Evolutionary conservation across 2,113 vertebrate species (phyloP).

Genomic region (Corapipo altera): DNA sequence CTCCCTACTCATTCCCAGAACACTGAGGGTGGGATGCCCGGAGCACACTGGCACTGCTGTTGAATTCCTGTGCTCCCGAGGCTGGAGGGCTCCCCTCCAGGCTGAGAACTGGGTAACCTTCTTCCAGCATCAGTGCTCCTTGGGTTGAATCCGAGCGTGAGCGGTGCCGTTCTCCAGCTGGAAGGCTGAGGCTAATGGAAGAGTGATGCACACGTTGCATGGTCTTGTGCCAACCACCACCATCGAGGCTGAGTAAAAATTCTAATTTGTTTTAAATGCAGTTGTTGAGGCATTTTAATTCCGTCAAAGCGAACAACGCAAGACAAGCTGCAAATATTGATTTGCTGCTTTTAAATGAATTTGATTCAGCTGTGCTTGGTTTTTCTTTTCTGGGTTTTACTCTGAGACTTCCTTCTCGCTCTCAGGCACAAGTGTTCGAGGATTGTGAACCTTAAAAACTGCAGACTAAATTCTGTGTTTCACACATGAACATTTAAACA

Average conservation of each 20-base stretch:
- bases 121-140: not conserved
- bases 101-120: not conserved
- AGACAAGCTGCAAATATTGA: not conserved
- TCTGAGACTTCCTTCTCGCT: not conserved
- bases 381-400: not conserved
- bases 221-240: not conserved
- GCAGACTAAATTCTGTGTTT: not conserved
- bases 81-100: not conserved
- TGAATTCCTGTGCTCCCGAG: not conserved
- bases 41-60: fast-evolving
- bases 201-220: fast-evolving
- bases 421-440: not conserved
- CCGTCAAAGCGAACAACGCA: not conserved
- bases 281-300: not conserved
- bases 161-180: fast-evolving
- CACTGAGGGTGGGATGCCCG: fast-evolving
- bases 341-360: not conserved
- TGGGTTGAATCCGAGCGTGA: not conserved
- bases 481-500: not conserved
- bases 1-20: not conserved
- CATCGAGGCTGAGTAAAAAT: not conserved
- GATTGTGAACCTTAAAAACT: not conserved
- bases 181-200: not conserved
- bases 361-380: not conserved
- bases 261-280: slow-evolving; percentile 25